Evolutionary conservation across 1,140 invertebrate species (phyloP), one percentile per base, ranked within the genome.

Genomic region (Lasioglossum albipes): DNA sequence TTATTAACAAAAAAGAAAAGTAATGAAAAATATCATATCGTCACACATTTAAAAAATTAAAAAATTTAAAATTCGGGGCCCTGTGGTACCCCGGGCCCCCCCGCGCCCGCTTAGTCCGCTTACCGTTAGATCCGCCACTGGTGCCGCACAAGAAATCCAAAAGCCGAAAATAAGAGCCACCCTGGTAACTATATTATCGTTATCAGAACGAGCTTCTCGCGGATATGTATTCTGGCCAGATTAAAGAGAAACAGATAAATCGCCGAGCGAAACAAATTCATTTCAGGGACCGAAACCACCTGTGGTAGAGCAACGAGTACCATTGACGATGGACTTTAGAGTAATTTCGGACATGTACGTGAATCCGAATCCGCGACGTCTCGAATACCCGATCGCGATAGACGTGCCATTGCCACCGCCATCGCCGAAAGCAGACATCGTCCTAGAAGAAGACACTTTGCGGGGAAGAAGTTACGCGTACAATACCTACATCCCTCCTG

Each of bases 351-450:
- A 74, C 9, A 67, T 22, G 49, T 49, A 31, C 18, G 41, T 12
- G 7, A 4, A 66, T 0, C 62, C 77, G 3, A 62, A 22, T 49
- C 13, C 45, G 10, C 59, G 10, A 45, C 62, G 7, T 16, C 27
- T 16, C 2, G 74, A 84, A 36, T 84, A 85, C 52, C 74, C 83
- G 54, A 41, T 85, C 42, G 42, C 69, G 0, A 36, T 85, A n/a
- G n/a, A 81, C 20, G 16, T 49, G 1, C 68, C 84, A 7, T 18
- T 13, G 61, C 4, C 31, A 59, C 45, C 18, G 10, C 12, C 27
- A 12, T 18, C 13, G 2, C 0, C 41, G 12, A 27, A 0, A 12
- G 22, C 64, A 59, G 22, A 41, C 9, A 12, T 52, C 5, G 20
- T 18, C 0, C 12, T 7, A 0, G 10, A 36, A 18, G 20, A 68